Conservation (phyloP, 2,797 vertebrate genomes). For the Poeciliopsis paucimaculata region DNA sequence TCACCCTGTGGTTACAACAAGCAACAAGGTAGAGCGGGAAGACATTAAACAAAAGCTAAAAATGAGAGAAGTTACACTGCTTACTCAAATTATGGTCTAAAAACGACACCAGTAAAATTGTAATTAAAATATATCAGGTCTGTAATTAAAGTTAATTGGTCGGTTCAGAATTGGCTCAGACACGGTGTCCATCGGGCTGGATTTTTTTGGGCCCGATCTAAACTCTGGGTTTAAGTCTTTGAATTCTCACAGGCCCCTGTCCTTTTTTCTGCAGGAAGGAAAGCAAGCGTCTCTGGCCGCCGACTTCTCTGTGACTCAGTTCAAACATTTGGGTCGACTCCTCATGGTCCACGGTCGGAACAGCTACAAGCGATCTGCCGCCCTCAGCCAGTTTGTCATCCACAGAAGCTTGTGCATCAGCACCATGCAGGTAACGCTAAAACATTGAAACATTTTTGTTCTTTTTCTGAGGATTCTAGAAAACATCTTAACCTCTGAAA, state of each 20-base stretch:
- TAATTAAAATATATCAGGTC: too few species aligned
- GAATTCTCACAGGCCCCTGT: conserved; percentile 37
- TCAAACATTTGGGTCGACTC: conserved; percentile 93
- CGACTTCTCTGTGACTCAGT: conserved; percentile 98
- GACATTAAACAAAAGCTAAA: too few species aligned
- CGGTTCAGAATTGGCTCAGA: too few species aligned
- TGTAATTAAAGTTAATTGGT: too few species aligned
- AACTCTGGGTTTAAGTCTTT: too few species aligned
- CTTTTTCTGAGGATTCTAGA: not conserved
- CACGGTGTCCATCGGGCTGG: too few species aligned
- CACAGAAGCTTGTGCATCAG: conserved; percentile 97
- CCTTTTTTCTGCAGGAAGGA: conserved; percentile 87
- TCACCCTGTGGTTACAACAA: too few species aligned
- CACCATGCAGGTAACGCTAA: conserved; percentile 93
- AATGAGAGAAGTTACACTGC: too few species aligned
- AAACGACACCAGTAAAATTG: too few species aligned
- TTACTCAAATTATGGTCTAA: too few species aligned
- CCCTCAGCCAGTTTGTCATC: conserved; percentile 98
- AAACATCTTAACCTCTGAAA: not conserved
- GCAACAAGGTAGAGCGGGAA: too few species aligned
- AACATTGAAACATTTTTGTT: not conserved
- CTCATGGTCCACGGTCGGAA: conserved; percentile 99
- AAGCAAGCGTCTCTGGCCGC: conserved; percentile 96
- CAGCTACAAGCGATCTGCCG: conserved; percentile 97
- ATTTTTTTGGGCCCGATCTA: too few species aligned